phyloP scores from a whole-genome alignment of 92 coral and sea anemone species.

The Ricordea florida region DNA sequence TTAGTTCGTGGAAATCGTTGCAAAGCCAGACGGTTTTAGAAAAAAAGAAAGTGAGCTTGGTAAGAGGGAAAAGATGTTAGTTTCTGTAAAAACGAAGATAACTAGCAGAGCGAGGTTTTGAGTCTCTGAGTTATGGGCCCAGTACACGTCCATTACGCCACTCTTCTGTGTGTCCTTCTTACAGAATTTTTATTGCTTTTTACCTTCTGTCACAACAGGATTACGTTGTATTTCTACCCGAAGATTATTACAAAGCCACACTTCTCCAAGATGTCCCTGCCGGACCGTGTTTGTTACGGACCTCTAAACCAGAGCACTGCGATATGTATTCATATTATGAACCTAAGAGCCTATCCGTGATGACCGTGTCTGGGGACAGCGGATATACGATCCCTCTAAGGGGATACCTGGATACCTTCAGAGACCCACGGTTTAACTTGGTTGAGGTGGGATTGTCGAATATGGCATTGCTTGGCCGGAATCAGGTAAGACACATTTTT shows the following conservation, averaged over 20 bases:
- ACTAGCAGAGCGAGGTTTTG: conserved; percentile 99
- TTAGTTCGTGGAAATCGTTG: no score
- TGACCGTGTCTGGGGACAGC: conserved; percentile 41
- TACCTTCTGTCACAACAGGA: conserved; percentile 55
- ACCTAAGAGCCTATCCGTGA: conserved; percentile 24
- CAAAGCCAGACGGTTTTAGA: no score
- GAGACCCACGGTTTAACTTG: conserved; percentile 36
- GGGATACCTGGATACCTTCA: conserved; percentile 29
- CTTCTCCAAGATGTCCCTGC: conserved; percentile 45
- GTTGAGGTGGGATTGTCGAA: conserved; percentile 9
- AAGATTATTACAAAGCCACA: conserved; percentile 88
- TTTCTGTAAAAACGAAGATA: no score
- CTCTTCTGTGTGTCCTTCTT: not conserved
- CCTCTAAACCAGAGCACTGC: conserved; percentile 54
- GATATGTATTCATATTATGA: conserved; percentile 59
- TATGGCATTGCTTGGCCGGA: conserved; percentile 58
- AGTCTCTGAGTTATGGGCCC: conserved; percentile 74
- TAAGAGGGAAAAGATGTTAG: no score
- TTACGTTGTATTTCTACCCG: conserved; percentile 85
- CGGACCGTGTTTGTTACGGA: conserved; percentile 61
- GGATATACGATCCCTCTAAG: conserved; percentile 27
- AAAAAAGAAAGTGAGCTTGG: no score
- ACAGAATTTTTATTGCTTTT: not conserved
- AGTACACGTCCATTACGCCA: conserved; percentile 39
- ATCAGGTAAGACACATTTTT: conserved; percentile 40